phyloP scores from a whole-genome alignment of 2,113 vertebrate species.

The Odobenus rosmarus region DNA sequence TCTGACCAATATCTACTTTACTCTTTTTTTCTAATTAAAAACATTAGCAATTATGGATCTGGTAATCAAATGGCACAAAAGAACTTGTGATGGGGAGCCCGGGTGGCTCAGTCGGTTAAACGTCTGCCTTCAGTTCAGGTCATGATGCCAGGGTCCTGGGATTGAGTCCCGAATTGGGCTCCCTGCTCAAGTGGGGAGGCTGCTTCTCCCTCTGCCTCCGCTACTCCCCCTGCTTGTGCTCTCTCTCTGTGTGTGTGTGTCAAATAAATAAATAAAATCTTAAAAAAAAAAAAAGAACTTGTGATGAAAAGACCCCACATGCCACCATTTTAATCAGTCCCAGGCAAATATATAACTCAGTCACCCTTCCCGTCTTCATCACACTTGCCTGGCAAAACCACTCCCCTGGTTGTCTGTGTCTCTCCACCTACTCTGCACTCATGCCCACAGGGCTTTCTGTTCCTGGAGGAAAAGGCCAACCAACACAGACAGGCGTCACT shows the following conservation, averaged over 20 bases:
- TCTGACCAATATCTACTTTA: not conserved
- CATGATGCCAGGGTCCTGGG: too few species aligned
- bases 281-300: not conserved
- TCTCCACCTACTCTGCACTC: too few species aligned
- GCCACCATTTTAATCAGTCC: not conserved
- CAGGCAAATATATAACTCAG: not conserved
- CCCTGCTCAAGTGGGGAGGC: too few species aligned
- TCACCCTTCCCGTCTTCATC: not conserved
- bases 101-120: too few species aligned
- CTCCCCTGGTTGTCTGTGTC: not conserved
- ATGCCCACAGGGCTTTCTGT: not conserved
- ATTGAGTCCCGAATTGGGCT: too few species aligned
- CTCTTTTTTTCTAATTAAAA: not conserved
- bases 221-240: too few species aligned
- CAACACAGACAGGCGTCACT: accelerated
- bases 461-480: not conserved
- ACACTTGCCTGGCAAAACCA: not conserved
- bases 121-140: too few species aligned
- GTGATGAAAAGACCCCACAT: not conserved
- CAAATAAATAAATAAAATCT: too few species aligned
- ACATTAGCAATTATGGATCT: not conserved
- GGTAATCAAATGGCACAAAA: not conserved
- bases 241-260: too few species aligned
- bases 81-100: not conserved
- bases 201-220: too few species aligned